Percentiles rank a stretch among this genome's conserved stretches.
Evolutionary conservation across 1,140 invertebrate species (phyloP).

Genomic region (Drosophila nasuta): DNA sequence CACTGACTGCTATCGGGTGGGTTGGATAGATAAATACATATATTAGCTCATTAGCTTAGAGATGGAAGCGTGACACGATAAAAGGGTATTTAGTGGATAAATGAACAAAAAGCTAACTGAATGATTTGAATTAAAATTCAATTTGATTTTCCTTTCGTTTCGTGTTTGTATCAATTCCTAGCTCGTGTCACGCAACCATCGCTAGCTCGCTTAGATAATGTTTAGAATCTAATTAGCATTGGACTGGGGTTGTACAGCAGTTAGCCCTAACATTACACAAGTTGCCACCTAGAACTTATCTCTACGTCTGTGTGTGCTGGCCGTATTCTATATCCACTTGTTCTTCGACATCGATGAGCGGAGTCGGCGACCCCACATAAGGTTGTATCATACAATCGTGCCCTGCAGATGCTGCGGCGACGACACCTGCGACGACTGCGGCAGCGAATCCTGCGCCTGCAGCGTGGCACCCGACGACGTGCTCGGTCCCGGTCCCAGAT

Average conservation of each 20-base stretch:
- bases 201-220: constrained; percentile 4
- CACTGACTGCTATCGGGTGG: constrained; percentile 45
- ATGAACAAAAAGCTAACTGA: neutral
- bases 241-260: constrained; percentile 31
- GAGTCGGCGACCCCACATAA: constrained; percentile 93
- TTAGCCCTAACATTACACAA: constrained; percentile 4
- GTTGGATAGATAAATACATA: constrained; percentile 25
- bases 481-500: constrained; percentile 65
- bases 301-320: constrained; percentile 77
- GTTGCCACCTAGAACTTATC: constrained; percentile 65
- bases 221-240: constrained; percentile 16
- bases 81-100: neutral
- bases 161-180: neutral
- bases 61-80: constrained; percentile 21
- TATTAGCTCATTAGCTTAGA: constrained; percentile 11
- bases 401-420: constrained; percentile 93
- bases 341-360: constrained; percentile 84
- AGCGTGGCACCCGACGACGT: constrained; percentile 68
- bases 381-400: constrained; percentile 96
- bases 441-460: constrained; percentile 74
- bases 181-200: constrained; percentile 23
- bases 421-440: constrained; percentile 83
- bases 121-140: neutral
- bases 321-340: constrained; percentile 84
- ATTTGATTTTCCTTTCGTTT: too few species aligned